These are phyloP conservation scores for Euthynnus affinis DNA, from an alignment of 2,797 vertebrate genomes.

Conservation along the genomic window DNA sequence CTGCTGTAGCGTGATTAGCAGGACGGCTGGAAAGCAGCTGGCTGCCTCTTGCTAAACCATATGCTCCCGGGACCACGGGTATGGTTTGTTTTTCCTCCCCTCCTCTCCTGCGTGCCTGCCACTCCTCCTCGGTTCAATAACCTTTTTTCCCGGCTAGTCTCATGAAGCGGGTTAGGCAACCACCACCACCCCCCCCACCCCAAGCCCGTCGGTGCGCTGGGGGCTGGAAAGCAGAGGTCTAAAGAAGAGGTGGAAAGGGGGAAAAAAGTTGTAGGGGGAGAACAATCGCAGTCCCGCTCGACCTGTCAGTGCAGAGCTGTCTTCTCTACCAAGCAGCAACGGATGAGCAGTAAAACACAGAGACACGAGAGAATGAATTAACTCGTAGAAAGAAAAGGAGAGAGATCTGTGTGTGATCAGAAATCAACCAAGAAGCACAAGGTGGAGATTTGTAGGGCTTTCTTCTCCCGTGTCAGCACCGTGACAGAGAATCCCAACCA, in stretches of 20 bases:
- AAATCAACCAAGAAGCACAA: slow-evolving; percentile 57
- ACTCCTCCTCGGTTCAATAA: slow-evolving; percentile 66
- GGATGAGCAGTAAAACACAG: slow-evolving; percentile 46
- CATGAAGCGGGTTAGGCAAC: slow-evolving; percentile 16
- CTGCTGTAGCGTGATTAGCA: slow-evolving; percentile 66
- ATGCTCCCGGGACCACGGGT: slow-evolving; percentile 59
- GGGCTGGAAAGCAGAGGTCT: slow-evolving; percentile 55
- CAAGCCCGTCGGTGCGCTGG: slow-evolving; percentile 26
- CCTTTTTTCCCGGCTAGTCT: slow-evolving; percentile 55
- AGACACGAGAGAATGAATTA: slow-evolving; percentile 38
- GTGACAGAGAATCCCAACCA: slow-evolving; percentile 54
- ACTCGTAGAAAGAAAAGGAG: slow-evolving; percentile 23
- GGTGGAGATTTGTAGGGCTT: slow-evolving; percentile 62
- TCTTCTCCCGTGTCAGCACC: slow-evolving; percentile 57
- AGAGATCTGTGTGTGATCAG: slow-evolving; percentile 41
- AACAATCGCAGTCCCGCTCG: slow-evolving; percentile 42
- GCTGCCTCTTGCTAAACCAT: slow-evolving; percentile 60
- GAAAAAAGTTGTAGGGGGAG: slow-evolving; percentile 65
- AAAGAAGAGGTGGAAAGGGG: slow-evolving; percentile 50
- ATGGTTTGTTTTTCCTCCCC: slow-evolving; percentile 47
- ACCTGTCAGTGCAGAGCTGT: slow-evolving; percentile 47
- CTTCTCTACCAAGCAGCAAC: slow-evolving; percentile 30
- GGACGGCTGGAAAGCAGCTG: slow-evolving; percentile 74
- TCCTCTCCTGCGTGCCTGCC: slow-evolving; percentile 30
- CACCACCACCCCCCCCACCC: too few relatives aligned